Evolutionary conservation across 2,113 vertebrate species (phyloP).

Genomic region (Prionailurus viverrinus): DNA sequence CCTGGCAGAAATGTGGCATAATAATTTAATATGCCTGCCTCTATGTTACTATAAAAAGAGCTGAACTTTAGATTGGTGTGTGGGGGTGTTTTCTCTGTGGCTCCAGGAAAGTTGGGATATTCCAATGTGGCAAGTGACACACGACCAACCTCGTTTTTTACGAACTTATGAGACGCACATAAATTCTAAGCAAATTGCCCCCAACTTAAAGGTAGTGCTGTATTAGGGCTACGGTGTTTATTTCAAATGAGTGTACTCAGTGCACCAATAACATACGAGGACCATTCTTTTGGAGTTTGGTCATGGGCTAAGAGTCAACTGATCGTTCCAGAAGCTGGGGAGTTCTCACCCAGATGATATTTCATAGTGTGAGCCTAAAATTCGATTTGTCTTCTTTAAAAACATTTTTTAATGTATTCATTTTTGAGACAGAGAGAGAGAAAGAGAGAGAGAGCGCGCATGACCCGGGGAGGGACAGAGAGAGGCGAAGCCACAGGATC

Average conservation of each 20-base stretch:
- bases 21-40: slow-evolving; percentile 54
- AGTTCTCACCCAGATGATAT: neutral
- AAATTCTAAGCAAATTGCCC: neutral
- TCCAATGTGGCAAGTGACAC: slow-evolving; percentile 40
- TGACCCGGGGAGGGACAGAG: too few species aligned
- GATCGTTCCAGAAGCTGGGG: neutral
- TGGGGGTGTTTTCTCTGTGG: neutral
- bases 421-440: too few species aligned
- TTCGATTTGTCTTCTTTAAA: neutral
- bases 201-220: neutral
- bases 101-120: slow-evolving; percentile 57
- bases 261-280: fast-evolving
- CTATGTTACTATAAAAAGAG: slow-evolving; percentile 73
- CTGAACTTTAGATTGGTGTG: slow-evolving; percentile 38
- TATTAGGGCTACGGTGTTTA: fast-evolving
- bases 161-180: slow-evolving; percentile 6
- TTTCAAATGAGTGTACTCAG: neutral
- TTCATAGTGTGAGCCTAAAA: neutral
- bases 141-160: slow-evolving; percentile 29
- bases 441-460: too few species aligned
- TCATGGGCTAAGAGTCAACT: neutral
- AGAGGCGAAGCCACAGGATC: too few species aligned
- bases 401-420: too few species aligned
- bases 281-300: neutral
- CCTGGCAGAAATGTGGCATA: slow-evolving; percentile 33